Evolutionary conservation across 2,113 vertebrate genomes (phyloP).

Genomic region (Cyprinodon brontotheroides): DNA sequence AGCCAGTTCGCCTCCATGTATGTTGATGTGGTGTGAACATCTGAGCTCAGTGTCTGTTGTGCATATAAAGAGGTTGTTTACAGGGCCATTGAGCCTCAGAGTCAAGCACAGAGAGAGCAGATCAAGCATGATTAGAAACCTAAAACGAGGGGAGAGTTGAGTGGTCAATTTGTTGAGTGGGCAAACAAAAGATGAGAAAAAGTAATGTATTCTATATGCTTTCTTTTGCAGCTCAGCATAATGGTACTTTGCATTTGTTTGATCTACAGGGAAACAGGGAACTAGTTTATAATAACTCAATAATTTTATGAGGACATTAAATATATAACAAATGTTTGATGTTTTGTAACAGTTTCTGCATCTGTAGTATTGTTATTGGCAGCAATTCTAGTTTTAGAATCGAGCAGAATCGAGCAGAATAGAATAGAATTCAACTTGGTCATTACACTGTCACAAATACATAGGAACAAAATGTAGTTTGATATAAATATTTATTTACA

Average conservation of each 20-base stretch:
- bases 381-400: too few relatives aligned
- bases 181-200: conserved; percentile 26
- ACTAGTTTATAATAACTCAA: too few relatives aligned
- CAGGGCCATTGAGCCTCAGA: conserved; percentile 38
- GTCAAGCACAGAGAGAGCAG: conserved; percentile 62
- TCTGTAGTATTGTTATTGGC: too few relatives aligned
- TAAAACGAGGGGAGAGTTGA: conserved; percentile 50
- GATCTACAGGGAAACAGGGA: neutral
- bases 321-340: neutral
- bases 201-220: conserved; percentile 27
- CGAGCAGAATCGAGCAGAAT: too few relatives aligned
- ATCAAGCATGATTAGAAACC: conserved; percentile 65
- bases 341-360: neutral
- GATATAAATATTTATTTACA: too few relatives aligned
- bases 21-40: conserved; percentile 55
- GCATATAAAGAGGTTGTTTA: conserved; percentile 73
- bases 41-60: conserved; percentile 46
- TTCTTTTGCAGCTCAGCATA: conserved; percentile 4
- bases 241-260: neutral
- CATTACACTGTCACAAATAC: too few relatives aligned
- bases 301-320: neutral
- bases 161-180: conserved; percentile 53
- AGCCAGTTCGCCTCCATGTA: conserved; percentile 33
- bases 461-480: too few relatives aligned
- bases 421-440: too few relatives aligned